phyloP scores from a whole-genome alignment of 1,140 invertebrate species.

The Daktulosphaira vitifoliae region DNA sequence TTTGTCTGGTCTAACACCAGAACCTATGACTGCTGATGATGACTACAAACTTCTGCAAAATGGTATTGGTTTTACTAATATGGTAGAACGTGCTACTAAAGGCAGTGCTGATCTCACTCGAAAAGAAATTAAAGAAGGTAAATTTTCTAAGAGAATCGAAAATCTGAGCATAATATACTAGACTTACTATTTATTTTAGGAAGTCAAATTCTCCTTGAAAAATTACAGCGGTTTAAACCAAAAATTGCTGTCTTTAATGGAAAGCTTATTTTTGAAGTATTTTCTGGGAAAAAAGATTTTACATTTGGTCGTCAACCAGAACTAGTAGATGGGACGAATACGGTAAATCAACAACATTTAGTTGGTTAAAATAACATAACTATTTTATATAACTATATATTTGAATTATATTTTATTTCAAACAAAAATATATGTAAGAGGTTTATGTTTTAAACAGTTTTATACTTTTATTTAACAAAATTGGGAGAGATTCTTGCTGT shows the following conservation, averaged over 20 bases:
- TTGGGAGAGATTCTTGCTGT: too few relatives aligned
- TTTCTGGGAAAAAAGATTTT: slow-evolving; percentile 95
- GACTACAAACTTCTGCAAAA: slow-evolving; percentile 86
- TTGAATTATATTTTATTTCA: slow-evolving; percentile 2
- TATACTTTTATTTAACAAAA: too few relatives aligned
- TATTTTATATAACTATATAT: neutral
- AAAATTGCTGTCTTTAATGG: slow-evolving; percentile 98
- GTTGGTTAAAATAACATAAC: slow-evolving; percentile 34
- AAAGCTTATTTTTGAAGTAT: slow-evolving; percentile 95
- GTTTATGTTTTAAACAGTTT: too few relatives aligned
- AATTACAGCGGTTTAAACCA: slow-evolving; percentile 82
- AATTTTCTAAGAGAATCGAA: slow-evolving; percentile 38
- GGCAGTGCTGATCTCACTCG: slow-evolving; percentile 90
- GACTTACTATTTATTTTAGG: slow-evolving; percentile 47
- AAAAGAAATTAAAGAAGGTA: slow-evolving; percentile 91
- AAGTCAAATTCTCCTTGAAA: slow-evolving; percentile 80
- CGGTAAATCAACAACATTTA: too few relatives aligned
- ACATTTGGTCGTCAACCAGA: slow-evolving; percentile 91
- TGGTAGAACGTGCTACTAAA: slow-evolving; percentile 88
- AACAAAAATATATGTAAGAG: neutral
- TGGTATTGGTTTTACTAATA: slow-evolving; percentile 96
- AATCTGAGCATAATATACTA: slow-evolving; percentile 9
- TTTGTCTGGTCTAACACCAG: slow-evolving; percentile 83
- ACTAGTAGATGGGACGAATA: slow-evolving; percentile 83
- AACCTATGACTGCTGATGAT: slow-evolving; percentile 92